These are phyloP conservation scores for Hirtodrosophila confusa DNA, from an alignment of 2,888 invertebrate genomes.

Conservation along the genomic window DNA sequence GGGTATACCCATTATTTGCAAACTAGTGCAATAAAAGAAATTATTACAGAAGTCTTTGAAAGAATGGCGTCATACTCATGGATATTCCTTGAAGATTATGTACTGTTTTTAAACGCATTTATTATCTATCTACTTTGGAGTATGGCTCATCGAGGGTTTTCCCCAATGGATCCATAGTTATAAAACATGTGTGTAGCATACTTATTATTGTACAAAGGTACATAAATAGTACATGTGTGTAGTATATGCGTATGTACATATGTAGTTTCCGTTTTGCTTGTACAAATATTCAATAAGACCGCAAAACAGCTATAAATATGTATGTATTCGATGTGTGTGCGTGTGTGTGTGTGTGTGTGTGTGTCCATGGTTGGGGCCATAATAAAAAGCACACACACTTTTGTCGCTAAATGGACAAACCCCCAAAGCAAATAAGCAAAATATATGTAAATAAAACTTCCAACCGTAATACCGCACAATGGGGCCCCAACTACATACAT, in stretches of 20 bases:
- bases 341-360: background rate
- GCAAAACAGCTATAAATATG: constrained; percentile 11
- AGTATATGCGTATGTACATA: constrained; percentile 6
- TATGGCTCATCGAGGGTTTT: constrained; percentile 49
- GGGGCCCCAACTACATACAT: background rate
- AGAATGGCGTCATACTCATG: too few relatives aligned
- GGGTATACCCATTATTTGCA: too few relatives aligned
- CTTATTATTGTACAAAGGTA: constrained; percentile 18
- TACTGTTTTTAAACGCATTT: too few relatives aligned
- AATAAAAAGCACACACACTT: constrained; percentile 37
- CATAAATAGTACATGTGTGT: background rate
- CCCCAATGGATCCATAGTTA: constrained; percentile 18
- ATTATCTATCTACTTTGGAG: constrained; percentile 1
- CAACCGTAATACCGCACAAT: constrained; percentile 25
- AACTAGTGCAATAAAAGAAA: too few relatives aligned
- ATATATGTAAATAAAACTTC: constrained; percentile 28
- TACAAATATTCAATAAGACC: constrained; percentile 37
- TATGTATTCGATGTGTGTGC: background rate
- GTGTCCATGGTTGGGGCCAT: constrained; percentile 20
- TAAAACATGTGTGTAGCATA: constrained; percentile 40
- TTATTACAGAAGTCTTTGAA: too few relatives aligned
- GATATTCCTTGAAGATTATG: too few relatives aligned
- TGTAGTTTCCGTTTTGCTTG: constrained; percentile 60
- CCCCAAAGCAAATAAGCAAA: constrained; percentile 55
- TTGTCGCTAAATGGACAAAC: constrained; percentile 60